Evolutionary conservation across 2,888 invertebrate species (phyloP), one percentile per base, ranked within the genome.

Genomic region (Phragmatobia fuliginosa): DNA sequence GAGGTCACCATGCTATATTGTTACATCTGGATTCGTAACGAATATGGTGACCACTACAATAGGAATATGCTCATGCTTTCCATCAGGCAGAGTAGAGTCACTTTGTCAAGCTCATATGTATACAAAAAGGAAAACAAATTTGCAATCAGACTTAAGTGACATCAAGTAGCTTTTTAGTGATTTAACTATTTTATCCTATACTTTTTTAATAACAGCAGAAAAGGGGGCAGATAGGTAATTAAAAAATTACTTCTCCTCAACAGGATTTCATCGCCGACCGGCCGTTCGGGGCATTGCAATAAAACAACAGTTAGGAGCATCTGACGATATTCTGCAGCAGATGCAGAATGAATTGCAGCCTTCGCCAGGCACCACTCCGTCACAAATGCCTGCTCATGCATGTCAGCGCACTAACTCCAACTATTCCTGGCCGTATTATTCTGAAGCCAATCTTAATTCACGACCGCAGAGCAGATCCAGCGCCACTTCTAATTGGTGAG

Each of bases 301-400:
- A 49, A 98, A 98, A 86, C 97, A 98, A n/a, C 96, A 97, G 77
- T 97, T 98, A 76, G 97, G 97, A 18, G 97, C 97, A 16, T 97
- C 98, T 0, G 97, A 97, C 75, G 98, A 98, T 83, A 97, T 98
- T 58, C 93, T 98, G 0, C 97, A 97, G 81, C 98, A 98, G 87
- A 97, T 98, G 95, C 97, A 97, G 87, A 96, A 96, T 69, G 97
- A 97, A 81, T 91, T 96, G 62, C 92, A 91, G 74, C 94, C 94
- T 0, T 89, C 92, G 1, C 86, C 92, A 1, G 89, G 87, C 28
- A 79, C 88, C 11, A 85, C 85, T 0, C 80, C 88, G 3, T 81
- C 89, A 25, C 90, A 87, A 59, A 75, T 86, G 61, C 88, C 91
- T 1, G 81, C 90, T 1, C 93, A 94, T 75, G 86, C 92, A 6